phyloP scores from a whole-genome alignment of 2,888 invertebrate species.

The Sericinus montela region DNA sequence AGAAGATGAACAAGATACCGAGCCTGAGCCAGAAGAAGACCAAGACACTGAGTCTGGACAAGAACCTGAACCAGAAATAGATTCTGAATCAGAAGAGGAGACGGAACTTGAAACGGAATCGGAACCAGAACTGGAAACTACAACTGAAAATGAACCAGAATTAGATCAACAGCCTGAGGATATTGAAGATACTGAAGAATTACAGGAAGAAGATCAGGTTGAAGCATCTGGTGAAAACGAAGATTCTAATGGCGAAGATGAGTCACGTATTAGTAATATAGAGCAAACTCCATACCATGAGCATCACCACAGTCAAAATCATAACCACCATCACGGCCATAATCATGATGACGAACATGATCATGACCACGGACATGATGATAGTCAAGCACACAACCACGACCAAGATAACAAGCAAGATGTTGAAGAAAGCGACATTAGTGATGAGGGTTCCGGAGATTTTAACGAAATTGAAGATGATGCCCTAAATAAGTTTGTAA shows the following conservation, averaged over 20 bases:
- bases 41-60: constrained; percentile 25
- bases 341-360: background rate
- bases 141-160: constrained; percentile 46
- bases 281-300: background rate
- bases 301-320: background rate
- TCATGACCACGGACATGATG: background rate
- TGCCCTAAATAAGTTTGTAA: constrained; percentile 7
- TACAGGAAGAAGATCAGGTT: constrained; percentile 17
- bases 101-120: constrained; percentile 28
- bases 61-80: constrained; percentile 47
- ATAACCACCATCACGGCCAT: background rate
- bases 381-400: constrained; percentile 2
- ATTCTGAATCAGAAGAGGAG: constrained; percentile 36
- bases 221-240: background rate
- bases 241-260: background rate
- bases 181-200: constrained; percentile 28
- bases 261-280: background rate
- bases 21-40: constrained; percentile 25
- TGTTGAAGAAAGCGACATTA: background rate
- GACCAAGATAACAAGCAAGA: background rate
- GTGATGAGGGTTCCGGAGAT: constrained; percentile 2
- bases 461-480: constrained; percentile 1
- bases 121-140: constrained; percentile 48
- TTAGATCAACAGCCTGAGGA: constrained; percentile 51
- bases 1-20: constrained; percentile 55